Conservation (phyloP, 2,797 vertebrate species). For the Myotis planiceps region DNA sequence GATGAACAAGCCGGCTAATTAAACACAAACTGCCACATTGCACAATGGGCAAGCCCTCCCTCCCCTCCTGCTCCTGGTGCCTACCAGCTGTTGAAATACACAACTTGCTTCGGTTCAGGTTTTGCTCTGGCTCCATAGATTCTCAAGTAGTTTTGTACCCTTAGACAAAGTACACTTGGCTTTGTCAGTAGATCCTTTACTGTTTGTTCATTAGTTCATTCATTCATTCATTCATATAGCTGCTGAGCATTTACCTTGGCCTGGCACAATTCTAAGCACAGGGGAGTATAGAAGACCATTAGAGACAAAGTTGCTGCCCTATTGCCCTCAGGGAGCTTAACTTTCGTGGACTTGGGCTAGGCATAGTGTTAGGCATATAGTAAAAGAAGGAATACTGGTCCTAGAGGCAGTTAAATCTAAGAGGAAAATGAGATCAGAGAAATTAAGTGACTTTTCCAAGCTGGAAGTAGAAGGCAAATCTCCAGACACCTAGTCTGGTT, state of each 20-base stretch:
- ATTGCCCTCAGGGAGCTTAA: background rate
- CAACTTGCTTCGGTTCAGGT: background rate
- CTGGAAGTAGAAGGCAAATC: constrained; percentile 36
- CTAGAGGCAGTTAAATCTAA: background rate
- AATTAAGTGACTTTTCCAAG: constrained; percentile 42
- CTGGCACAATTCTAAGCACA: background rate
- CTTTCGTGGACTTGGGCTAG: background rate
- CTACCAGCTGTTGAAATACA: background rate
- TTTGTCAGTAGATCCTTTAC: background rate
- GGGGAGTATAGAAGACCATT: background rate
- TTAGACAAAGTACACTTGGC: background rate
- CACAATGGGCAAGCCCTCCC: background rate
- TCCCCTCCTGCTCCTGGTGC: background rate
- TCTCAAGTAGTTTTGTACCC: background rate
- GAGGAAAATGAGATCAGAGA: constrained; percentile 14
- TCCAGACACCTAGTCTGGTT: constrained; percentile 58
- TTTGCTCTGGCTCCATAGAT: background rate
- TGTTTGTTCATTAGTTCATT: background rate
- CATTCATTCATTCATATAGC: background rate
- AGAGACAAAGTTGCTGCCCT: background rate
- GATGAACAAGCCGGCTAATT: background rate
- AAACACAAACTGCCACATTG: background rate
- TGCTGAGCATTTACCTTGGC: background rate
- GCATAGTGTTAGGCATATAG: background rate
- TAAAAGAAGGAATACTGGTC: background rate